These are phyloP conservation scores for Knipowitschia caucasica DNA, from an alignment of 2,797 vertebrate species.

Conservation along the genomic window DNA sequence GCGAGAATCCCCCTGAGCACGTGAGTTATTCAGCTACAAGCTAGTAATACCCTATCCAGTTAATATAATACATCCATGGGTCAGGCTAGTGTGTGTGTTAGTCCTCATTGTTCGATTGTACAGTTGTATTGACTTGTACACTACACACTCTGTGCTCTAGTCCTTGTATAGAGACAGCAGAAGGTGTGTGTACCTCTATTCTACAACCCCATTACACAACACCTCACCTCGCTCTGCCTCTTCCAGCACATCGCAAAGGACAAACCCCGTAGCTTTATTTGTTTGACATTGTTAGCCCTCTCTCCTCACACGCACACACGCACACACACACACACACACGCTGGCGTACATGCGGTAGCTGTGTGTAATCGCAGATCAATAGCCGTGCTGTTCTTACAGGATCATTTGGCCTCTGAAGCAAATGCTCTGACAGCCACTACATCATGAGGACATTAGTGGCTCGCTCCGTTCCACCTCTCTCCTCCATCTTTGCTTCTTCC, in stretches of 20 bases:
- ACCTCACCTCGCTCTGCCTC: not conserved
- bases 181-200: not conserved
- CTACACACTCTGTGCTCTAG: not conserved
- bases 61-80: no score
- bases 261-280: not conserved
- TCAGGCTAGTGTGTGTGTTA: no score
- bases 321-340: not conserved
- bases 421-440: slow-evolving; percentile 64
- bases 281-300: slow-evolving; percentile 3
- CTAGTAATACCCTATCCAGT: no score
- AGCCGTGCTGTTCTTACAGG: slow-evolving; percentile 67
- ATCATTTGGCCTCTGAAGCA: slow-evolving; percentile 69
- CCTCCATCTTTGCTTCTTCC: slow-evolving; percentile 6
- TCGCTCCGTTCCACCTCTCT: slow-evolving; percentile 14
- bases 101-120: no score
- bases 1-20: no score
- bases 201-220: slow-evolving; percentile 1
- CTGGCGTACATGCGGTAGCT: slow-evolving; percentile 21
- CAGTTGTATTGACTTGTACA: not conserved
- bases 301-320: not conserved
- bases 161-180: not conserved
- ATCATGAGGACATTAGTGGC: slow-evolving; percentile 74
- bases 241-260: slow-evolving; percentile 2
- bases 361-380: slow-evolving; percentile 61
- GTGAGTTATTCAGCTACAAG: no score